Conservation (phyloP, 2,888 invertebrate species). For the Acrocyrtus sp. region DNA sequence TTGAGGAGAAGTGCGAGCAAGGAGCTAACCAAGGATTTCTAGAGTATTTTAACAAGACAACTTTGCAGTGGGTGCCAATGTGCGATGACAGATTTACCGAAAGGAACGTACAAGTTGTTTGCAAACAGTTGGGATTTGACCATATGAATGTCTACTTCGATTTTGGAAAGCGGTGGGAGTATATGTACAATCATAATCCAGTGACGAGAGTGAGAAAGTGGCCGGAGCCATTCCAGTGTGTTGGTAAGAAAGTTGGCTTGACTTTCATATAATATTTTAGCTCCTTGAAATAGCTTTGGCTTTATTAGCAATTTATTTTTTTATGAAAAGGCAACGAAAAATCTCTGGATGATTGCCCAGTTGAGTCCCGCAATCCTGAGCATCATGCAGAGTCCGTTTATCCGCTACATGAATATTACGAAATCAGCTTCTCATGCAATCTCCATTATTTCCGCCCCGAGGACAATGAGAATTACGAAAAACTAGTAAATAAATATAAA, state of each 20-base stretch:
- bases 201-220: conserved; percentile 90
- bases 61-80: conserved; percentile 95
- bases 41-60: conserved; percentile 94
- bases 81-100: conserved; percentile 95
- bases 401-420: conserved; percentile 80
- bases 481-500: conserved; percentile 69
- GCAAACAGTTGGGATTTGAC: conserved; percentile 90
- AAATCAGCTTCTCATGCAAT: conserved; percentile 91
- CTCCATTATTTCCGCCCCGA: conserved; percentile 88
- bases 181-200: conserved; percentile 89
- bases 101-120: conserved; percentile 96
- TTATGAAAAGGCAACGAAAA: conserved; percentile 66
- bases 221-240: conserved; percentile 87
- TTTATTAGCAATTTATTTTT: conserved; percentile 63
- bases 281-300: background rate
- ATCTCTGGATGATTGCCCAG: conserved; percentile 67
- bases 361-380: conserved; percentile 90
- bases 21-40: conserved; percentile 84
- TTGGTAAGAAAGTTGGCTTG: conserved; percentile 66
- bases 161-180: conserved; percentile 85
- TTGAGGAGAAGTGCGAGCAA: conserved; percentile 76
- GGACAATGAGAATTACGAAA: conserved; percentile 78
- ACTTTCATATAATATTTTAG: too few relatives aligned
- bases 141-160: conserved; percentile 89
- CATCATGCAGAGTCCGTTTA: conserved; percentile 87